phyloP scores from a whole-genome alignment of 1,140 invertebrate species.

The Aricia agestis region DNA sequence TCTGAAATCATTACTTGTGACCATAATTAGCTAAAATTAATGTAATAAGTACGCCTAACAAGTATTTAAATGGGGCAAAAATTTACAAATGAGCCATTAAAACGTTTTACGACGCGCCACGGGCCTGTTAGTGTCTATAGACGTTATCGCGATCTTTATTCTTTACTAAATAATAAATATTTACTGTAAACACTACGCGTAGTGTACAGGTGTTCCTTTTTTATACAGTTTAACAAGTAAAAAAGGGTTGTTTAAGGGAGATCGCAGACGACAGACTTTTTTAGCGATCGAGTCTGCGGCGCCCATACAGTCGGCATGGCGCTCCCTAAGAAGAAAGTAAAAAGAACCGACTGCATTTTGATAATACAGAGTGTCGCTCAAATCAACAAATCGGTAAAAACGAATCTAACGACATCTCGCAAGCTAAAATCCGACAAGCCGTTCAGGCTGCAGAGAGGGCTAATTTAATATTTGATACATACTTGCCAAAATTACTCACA shows the following conservation, averaged over 20 bases:
- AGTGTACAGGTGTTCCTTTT: neutral
- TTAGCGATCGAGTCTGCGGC: too few relatives aligned
- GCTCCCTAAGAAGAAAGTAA: too few relatives aligned
- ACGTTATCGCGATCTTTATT: neutral
- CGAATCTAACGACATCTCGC: too few relatives aligned
- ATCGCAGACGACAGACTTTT: too few relatives aligned
- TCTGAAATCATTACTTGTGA: neutral
- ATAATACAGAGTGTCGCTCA: too few relatives aligned
- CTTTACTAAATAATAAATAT: neutral
- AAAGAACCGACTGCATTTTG: too few relatives aligned
- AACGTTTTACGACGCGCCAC: neutral
- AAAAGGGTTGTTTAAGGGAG: neutral
- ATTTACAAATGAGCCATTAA: conserved; percentile 10
- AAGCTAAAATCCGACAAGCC: too few relatives aligned
- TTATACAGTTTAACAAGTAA: neutral
- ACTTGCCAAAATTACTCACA: too few relatives aligned
- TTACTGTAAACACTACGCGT: neutral
- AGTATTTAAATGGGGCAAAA: neutral
- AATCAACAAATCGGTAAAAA: too few relatives aligned
- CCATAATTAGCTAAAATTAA: conserved; percentile 5
- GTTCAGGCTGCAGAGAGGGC: too few relatives aligned
- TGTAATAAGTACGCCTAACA: neutral
- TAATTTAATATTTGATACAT: too few relatives aligned
- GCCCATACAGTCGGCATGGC: too few relatives aligned
- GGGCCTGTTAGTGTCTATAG: neutral